phyloP scores from a whole-genome alignment of 2,797 vertebrate genomes.

The Labroides dimidiatus region DNA sequence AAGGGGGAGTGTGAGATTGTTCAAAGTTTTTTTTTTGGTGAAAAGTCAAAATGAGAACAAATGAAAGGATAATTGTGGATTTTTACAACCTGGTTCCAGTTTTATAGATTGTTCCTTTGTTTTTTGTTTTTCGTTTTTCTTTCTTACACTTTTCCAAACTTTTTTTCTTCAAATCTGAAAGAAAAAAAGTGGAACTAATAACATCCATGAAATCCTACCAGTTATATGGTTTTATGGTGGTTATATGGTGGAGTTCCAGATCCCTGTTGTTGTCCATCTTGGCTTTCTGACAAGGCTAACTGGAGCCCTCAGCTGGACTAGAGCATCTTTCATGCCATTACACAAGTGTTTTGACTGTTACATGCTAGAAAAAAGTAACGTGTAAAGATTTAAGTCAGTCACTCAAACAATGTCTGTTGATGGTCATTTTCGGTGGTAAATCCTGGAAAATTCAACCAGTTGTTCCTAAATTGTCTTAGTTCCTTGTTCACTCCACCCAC shows the following conservation, averaged over 20 bases:
- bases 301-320: too few species aligned
- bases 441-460: too few species aligned
- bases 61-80: background rate
- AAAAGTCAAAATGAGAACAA: constrained; percentile 15
- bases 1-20: background rate
- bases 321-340: too few species aligned
- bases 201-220: background rate
- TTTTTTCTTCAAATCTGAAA: constrained; percentile 2
- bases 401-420: too few species aligned
- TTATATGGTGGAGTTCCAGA: background rate
- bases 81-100: constrained; percentile 12
- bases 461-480: too few species aligned
- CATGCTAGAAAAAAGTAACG: too few species aligned
- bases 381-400: too few species aligned
- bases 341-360: too few species aligned
- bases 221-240: background rate
- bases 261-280: background rate
- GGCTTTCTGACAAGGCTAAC: background rate
- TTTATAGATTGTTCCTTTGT: background rate
- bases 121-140: background rate
- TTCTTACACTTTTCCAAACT: background rate
- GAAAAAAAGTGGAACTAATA: background rate
- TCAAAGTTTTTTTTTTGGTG: constrained; percentile 2
- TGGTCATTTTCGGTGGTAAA: too few species aligned
- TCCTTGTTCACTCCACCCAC: too few species aligned